Evolutionary conservation across 2,113 vertebrate species (phyloP), one percentile per base, ranked within the genome.

Genomic region (Ammospiza nelsoni): DNA sequence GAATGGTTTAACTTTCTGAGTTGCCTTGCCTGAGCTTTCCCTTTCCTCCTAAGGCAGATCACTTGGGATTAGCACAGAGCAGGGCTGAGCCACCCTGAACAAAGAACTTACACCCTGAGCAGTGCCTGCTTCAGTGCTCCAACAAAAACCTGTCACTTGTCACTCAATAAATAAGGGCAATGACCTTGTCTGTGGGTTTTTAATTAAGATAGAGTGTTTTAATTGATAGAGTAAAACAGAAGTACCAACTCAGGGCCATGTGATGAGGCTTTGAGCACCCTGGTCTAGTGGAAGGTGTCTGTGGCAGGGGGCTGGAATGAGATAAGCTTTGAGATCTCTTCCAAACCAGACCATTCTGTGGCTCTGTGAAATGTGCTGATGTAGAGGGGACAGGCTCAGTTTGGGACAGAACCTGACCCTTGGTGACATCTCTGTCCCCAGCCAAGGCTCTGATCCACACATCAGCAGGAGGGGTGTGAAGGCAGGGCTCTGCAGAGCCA

Each of bases 1-100:
- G 76, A 84, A 74, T 46, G 82, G 66, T 81, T 93, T 75, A 25
- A 83, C 78, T 94, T 85, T 73, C 74, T 23, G 52, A 82, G 62
- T 55, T 77, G 51, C 90, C 65, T 90, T 66, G 65, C 54, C 59
- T 54, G 79, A 88, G 77, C 85, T 86, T 37, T n/a, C 72, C 13
- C 76, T 89, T 57, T 77, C 63, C 69, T 61, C 31, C 31, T 9
- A 25, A 59, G 61, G 62, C 57, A n/a, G 62, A 31, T 25, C 12
- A 9, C 74, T 75, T 17, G 9, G 80, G 80, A 86, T 82, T 71
- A 93, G 66, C 69, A 31, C 39, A 19, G 46, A 65, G 80, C 29
- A 49, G 29, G 1, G 69, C 62, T 63, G 77, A 6, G 11, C 39
- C 39, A 17, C 23, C 2, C 61, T 13, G 29, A 88, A 87, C 84